These are phyloP conservation scores for Conus ventricosus DNA, from an alignment of 1,140 invertebrate genomes.

Conservation along the genomic window DNA sequence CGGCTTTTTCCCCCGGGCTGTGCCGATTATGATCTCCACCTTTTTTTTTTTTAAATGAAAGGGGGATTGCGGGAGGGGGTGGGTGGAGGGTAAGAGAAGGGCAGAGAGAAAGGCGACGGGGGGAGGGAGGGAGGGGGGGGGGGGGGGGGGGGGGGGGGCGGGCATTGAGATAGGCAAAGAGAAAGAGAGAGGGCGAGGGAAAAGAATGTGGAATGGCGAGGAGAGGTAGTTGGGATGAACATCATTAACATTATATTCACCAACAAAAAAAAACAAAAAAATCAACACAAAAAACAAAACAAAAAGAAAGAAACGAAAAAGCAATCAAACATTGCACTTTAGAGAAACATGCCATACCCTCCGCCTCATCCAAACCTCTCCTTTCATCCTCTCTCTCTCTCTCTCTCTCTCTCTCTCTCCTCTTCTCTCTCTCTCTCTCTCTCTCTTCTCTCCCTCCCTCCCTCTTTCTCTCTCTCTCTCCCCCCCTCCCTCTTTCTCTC, in stretches of 20 bases:
- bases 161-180: too few relatives aligned
- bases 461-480: constrained; percentile 23
- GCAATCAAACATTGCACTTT: too few relatives aligned
- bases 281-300: background rate
- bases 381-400: background rate
- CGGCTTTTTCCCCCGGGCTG: constrained; percentile 41
- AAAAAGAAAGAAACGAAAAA: background rate
- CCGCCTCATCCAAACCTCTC: too few relatives aligned
- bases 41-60: constrained; percentile 25
- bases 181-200: too few relatives aligned
- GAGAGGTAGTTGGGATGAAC: too few relatives aligned
- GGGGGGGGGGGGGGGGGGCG: too few relatives aligned
- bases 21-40: constrained; percentile 66
- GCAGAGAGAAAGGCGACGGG: too few relatives aligned
- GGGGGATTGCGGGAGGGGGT: background rate
- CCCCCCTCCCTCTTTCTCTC: constrained; percentile 15
- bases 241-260: too few relatives aligned
- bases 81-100: too few relatives aligned
- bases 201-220: too few relatives aligned
- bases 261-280: background rate
- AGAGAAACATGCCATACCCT: too few relatives aligned
- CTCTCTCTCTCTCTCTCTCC: constrained; percentile 7
- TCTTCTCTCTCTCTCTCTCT: constrained; percentile 14
- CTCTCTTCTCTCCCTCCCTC: background rate
- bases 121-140: too few relatives aligned